Base-by-base conservation (phyloP, 2,888 invertebrate species). In the Acronicta psi region DNA sequence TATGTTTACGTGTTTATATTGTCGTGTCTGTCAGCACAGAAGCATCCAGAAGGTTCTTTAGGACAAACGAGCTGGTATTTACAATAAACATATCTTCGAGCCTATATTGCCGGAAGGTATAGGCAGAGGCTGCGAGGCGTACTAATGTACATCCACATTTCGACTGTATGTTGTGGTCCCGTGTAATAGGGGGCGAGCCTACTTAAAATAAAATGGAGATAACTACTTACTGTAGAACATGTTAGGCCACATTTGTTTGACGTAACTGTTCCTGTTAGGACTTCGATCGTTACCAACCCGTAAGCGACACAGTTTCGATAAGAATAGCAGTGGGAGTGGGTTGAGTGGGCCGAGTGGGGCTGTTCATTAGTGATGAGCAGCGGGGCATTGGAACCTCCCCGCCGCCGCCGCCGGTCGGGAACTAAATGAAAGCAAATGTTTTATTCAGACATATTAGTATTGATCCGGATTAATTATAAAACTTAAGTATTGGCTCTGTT, bases 351-450 rank as follows among this genome's bases (percentile, higher is more conserved):
- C n/a, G 16, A 14, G 13, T 0, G 11, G 7, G 34, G 13, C 23
- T 23, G 16, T 50, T 14, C 54, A 56, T 68, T 66, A 49, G 52
- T 59, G 37, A 56, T 45, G 38, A 36, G 36, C 50, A 14, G 17
- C 40, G 16, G 2, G 11, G 25, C 25, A 45, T 13, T 20, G 36
- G 13, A 45, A 29, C n/a, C 0, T 10, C 3, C 20, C 10, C 16
- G 34, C 16, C 0, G 13, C 6, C 29, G 14, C 23, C 10, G n/a
- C n/a, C n/a, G n/a, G n/a, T n/a, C n/a, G 13, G 34, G 11, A 61
- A 56, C 29, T 18, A 9, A 37, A 46, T 16, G 9, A 20, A 63
- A 31, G 14, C 20, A 11, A 43, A 25, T 18, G 6, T 25, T 46
- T 16, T 37, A 54, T 25, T 14, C 9, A 46, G n/a, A 9, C 14